Conservation (phyloP, 2,888 invertebrate species). For the Sarcophaga subvicina region DNA sequence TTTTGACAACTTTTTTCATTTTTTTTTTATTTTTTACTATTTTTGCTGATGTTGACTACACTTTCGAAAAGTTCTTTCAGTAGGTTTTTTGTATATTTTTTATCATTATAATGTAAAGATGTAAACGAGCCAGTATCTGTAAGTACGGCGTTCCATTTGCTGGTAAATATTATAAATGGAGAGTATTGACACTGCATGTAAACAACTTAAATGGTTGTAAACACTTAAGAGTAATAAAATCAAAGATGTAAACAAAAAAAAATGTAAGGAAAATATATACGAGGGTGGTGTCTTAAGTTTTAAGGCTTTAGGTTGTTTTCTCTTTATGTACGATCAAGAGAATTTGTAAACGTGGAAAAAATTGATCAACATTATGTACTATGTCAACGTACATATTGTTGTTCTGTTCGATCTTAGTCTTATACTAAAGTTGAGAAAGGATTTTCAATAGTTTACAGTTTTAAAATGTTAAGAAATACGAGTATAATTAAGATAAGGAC, state of each 20-base stretch:
- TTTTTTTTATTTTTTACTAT: no score
- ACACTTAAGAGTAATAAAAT: constrained; percentile 37
- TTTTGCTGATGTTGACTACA: background rate
- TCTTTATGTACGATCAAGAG: no score
- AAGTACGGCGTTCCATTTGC: background rate
- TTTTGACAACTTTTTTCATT: constrained; percentile 58
- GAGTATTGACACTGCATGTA: constrained; percentile 34
- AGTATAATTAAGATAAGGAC: no score
- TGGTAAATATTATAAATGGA: background rate
- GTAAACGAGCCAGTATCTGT: background rate
- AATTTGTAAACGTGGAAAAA: no score
- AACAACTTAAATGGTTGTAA: constrained; percentile 49
- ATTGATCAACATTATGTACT: no score
- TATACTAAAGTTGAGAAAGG: rapidly evolving
- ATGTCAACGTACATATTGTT: no score
- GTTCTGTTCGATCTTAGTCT: no score
- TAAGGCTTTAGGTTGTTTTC: no score
- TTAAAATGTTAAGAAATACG: no score
- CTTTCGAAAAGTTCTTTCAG: background rate
- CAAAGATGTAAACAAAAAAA: background rate
- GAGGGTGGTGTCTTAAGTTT: no score
- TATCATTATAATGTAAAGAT: background rate
- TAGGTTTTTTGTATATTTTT: background rate
- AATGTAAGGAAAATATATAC: no score
- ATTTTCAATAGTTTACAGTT: no score